phyloP scores from a whole-genome alignment of 2,113 vertebrate species.

The Neomonachus schauinslandi region DNA sequence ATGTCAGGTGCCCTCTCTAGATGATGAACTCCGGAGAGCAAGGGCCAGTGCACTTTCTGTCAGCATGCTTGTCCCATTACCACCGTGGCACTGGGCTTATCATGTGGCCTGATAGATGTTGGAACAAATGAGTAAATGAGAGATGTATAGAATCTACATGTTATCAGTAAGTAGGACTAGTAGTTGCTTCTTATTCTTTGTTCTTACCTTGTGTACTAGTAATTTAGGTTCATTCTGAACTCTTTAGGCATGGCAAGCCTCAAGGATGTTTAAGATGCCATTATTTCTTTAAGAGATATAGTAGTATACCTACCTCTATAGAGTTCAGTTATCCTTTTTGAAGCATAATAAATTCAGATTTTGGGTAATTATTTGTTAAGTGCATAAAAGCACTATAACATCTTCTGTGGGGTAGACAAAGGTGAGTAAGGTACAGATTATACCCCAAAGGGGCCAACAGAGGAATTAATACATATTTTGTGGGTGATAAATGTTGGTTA shows the following conservation, averaged over 20 bases:
- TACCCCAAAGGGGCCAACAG: not conserved
- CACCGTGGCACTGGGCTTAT: not conserved
- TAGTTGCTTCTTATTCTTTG: not conserved
- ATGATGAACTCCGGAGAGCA: not conserved
- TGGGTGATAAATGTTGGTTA: not conserved
- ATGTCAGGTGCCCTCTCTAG: not conserved
- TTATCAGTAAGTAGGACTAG: not conserved
- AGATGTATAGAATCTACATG: not conserved
- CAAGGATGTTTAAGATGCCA: not conserved
- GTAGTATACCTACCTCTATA: not conserved
- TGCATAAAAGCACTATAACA: not conserved
- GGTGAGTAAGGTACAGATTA: not conserved
- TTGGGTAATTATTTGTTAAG: not conserved
- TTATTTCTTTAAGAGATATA: not conserved
- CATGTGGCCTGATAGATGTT: not conserved
- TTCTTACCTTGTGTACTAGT: not conserved
- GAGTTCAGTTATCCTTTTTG: not conserved
- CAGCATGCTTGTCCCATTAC: not conserved
- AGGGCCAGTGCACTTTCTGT: not conserved
- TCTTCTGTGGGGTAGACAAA: not conserved
- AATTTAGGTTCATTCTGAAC: conserved; percentile 1
- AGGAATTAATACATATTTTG: not conserved
- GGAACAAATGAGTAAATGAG: not conserved
- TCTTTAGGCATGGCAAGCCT: not conserved
- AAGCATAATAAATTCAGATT: not conserved